Conservation (phyloP, 2,797 vertebrate species). For the Lepilemur ruficaudatus region DNA sequence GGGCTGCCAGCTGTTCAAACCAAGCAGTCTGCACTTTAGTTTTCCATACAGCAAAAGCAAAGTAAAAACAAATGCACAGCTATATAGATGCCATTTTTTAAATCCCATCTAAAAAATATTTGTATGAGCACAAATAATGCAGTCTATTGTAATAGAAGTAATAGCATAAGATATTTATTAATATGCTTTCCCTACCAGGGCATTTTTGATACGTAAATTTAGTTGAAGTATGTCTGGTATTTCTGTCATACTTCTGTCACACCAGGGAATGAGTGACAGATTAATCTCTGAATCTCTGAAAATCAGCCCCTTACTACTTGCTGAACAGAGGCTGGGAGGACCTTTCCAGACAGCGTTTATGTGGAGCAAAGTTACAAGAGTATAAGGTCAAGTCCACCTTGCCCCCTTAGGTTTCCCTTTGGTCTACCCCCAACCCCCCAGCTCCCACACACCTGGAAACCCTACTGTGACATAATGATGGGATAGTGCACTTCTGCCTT, state of each 20-base stretch:
- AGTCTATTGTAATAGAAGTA: not conserved
- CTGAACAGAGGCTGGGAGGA: not conserved
- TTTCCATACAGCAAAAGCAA: conserved; percentile 2
- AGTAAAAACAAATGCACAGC: not conserved
- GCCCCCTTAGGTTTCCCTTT: too few relatives aligned
- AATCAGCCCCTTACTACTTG: not conserved
- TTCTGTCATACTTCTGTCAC: not conserved
- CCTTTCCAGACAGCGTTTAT: not conserved
- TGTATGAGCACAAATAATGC: not conserved
- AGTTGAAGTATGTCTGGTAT: conserved; percentile 16
- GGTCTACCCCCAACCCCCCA: too few relatives aligned
- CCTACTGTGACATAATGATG: not conserved
- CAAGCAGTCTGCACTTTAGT: not conserved
- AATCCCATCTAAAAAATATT: not conserved
- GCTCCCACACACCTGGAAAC: not conserved
- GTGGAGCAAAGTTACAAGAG: not conserved
- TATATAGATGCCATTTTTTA: not conserved
- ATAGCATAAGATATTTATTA: not conserved
- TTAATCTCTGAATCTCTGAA: not conserved
- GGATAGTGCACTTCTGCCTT: not conserved
- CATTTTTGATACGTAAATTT: not conserved
- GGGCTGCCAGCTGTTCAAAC: not conserved
- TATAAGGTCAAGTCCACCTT: not conserved
- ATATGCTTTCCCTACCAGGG: not conserved
- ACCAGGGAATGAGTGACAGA: not conserved